Evolutionary conservation across 2,113 vertebrate species (phyloP).

Genomic region (Paramormyrops kingsleyae): DNA sequence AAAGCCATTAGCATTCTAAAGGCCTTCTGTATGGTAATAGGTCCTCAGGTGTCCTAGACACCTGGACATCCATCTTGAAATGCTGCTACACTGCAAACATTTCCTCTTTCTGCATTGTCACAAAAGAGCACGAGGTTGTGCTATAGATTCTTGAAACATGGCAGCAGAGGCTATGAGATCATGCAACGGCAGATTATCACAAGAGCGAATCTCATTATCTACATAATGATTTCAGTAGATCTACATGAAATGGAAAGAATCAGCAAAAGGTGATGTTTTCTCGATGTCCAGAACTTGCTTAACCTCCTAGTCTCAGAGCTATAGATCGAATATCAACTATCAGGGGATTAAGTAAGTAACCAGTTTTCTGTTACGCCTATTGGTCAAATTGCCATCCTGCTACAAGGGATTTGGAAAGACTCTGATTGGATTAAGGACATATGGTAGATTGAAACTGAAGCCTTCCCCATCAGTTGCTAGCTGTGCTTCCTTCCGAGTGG

Average conservation of each 20-base stretch:
- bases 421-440: background rate
- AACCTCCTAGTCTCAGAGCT: background rate
- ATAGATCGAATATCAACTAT: background rate
- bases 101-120: background rate
- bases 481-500: background rate
- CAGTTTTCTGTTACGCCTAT: background rate
- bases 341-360: background rate
- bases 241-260: background rate
- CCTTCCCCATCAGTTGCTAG: background rate
- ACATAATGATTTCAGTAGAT: background rate
- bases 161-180: background rate
- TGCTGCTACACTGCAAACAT: background rate
- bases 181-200: background rate
- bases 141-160: background rate
- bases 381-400: background rate
- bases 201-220: background rate
- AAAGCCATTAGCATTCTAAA: background rate
- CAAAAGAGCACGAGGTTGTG: background rate
- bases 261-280: background rate
- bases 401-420: background rate
- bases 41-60: background rate
- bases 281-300: background rate
- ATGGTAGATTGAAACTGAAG: background rate
- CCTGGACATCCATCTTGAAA: background rate
- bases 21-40: background rate